Evolutionary conservation across 1,140 invertebrate genomes (phyloP).

Genomic region (Yoshiicerus persimilis): DNA sequence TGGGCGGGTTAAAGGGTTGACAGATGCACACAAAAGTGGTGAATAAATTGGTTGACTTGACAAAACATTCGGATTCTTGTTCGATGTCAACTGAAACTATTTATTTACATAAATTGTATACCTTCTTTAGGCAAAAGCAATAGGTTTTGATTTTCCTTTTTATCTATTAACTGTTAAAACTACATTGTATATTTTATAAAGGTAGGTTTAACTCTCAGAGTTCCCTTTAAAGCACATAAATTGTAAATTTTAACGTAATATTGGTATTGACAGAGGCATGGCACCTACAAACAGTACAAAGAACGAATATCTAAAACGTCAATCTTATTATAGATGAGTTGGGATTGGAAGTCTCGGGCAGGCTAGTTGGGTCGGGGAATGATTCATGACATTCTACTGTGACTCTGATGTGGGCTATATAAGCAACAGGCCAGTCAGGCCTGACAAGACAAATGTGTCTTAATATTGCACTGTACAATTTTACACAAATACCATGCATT

Average conservation of each 20-base stretch:
- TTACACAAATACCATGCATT: not conserved
- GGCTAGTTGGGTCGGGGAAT: too few species aligned
- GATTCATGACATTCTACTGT: not conserved
- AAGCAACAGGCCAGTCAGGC: not conserved
- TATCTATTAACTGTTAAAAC: not conserved
- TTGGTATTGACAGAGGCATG: too few species aligned
- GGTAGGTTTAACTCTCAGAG: too few species aligned
- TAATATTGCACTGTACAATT: not conserved
- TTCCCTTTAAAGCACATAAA: too few species aligned
- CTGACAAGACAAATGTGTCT: not conserved
- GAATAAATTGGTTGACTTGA: conserved; percentile 36
- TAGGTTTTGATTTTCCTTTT: not conserved
- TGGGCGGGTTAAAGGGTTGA: conserved; percentile 27
- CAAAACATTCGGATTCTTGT: conserved; percentile 15
- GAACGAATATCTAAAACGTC: not conserved
- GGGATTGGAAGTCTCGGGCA: not conserved
- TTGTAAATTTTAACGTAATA: too few species aligned
- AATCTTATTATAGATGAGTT: not conserved
- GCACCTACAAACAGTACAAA: not conserved
- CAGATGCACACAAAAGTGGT: conserved; percentile 33
- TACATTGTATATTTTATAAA: too few species aligned
- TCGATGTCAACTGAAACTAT: conserved; percentile 16
- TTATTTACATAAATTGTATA: not conserved
- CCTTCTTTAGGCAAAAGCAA: not conserved
- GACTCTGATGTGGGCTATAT: not conserved